These are phyloP conservation scores for Neotragus moschatus DNA, from an alignment of 2,113 vertebrate species.

Conservation along the genomic window DNA sequence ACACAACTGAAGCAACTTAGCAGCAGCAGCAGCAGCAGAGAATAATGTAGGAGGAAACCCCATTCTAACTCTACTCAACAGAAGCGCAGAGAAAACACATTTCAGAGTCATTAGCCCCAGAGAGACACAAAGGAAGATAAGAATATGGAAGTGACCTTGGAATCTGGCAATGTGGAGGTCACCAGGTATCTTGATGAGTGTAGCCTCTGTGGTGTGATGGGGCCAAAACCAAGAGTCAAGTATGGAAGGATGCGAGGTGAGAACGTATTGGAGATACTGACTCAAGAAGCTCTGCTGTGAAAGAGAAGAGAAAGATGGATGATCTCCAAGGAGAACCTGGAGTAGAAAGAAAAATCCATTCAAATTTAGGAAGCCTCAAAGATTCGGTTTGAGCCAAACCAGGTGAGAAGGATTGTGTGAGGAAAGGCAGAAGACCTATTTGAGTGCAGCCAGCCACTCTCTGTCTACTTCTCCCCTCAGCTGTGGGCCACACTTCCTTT, in stretches of 20 bases:
- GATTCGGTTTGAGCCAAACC: background rate
- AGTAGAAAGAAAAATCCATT: background rate
- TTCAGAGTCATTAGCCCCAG: background rate
- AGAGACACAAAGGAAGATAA: background rate
- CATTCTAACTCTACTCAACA: background rate
- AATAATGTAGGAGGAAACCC: background rate
- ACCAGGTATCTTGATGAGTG: background rate
- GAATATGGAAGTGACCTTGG: background rate
- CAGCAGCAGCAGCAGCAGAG: background rate
- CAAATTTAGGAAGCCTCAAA: background rate
- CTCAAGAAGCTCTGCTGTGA: background rate
- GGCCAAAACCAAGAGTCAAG: background rate
- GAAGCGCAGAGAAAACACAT: background rate
- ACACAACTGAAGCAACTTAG: no score
- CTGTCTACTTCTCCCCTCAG: background rate
- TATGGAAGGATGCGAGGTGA: background rate
- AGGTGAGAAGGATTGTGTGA: background rate
- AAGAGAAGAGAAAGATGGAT: background rate
- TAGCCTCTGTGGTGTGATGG: background rate
- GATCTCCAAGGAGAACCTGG: background rate
- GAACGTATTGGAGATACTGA: background rate
- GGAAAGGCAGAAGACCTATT: background rate
- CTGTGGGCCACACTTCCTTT: background rate
- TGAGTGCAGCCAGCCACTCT: background rate
- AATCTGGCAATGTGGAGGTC: background rate